Base-by-base conservation (phyloP, 1,140 invertebrate genomes). In the Leptestheria dahalacensis region DNA sequence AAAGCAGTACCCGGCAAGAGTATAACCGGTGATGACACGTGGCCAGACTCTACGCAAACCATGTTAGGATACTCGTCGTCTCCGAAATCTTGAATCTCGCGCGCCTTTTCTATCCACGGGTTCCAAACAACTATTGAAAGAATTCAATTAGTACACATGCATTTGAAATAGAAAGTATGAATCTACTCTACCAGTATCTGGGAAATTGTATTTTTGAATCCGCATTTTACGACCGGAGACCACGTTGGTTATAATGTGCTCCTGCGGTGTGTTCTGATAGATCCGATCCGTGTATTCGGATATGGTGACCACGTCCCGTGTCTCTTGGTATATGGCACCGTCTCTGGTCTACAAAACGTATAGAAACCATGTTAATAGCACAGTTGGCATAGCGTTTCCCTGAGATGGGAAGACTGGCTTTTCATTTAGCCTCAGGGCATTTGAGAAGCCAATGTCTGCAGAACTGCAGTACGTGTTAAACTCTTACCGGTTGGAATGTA, bases 11-110 rank as follows among this genome's bases (percentile, higher is more conserved):
- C 88, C 28, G 89, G 87, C 62, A 88, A 72, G 28, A 96, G 76
- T 66, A 87, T 82, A 24, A 93, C 84, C 48, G 87, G 89, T 65
- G 82, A 81, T 59, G 81, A 84, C 1, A 96, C 90, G 69, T 88
- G 83, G 28, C 91, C 91, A 58, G 89, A 84, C 72, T 96, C 91
- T 24, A 97, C 89, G 75, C 92, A 97, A 61, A 95, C 79, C 90
- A 95, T 94, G 69, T 90, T 91, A 10, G 86, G 65, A 58, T 55
- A 67, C 59, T 95, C 91, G 66, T 94, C 89, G 73, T 95, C 89
- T 20, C 89, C 91, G 72, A 97, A 92, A 73, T 97, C 92, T 0
- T 81, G 78, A 73, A 94, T 91, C 68, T 90, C 87, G 65, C 89
- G 86, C 21, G 90, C 90, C 67, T 88, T 85, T 63, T 94, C 88